These are phyloP conservation scores for Poeciliopsis presidionis DNA, from an alignment of 2,797 vertebrate species.

Conservation along the genomic window DNA sequence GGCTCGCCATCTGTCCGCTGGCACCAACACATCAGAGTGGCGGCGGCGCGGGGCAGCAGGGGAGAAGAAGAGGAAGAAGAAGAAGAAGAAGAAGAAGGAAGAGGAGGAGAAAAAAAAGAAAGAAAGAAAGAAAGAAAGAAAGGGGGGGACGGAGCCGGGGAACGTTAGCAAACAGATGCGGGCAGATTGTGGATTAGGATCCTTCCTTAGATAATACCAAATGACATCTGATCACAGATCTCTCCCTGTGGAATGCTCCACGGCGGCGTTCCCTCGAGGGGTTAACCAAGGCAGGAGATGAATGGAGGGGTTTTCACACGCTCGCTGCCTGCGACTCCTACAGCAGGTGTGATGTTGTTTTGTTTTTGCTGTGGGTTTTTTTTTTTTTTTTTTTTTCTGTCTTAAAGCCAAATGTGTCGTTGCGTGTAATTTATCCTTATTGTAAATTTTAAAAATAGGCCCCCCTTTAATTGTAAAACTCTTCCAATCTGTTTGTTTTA, in stretches of 20 bases:
- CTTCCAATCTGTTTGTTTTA: background rate
- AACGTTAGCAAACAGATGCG: constrained; percentile 79
- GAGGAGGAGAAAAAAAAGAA: too few relatives aligned
- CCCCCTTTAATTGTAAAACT: constrained; percentile 10
- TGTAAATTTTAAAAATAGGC: constrained; percentile 39
- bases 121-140: too few relatives aligned
- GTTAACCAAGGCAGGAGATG: constrained; percentile 79
- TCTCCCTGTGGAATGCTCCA: constrained; percentile 73
- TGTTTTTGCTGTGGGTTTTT: constrained; percentile 21
- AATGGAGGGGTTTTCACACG: constrained; percentile 79
- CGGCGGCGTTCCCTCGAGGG: constrained; percentile 75
- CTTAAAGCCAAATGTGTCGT: constrained; percentile 37
- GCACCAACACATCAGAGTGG: constrained; percentile 75
- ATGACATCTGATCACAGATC: constrained; percentile 82
- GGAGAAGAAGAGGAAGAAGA: constrained; percentile 17
- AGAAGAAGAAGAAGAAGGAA: constrained; percentile 18
- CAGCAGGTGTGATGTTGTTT: constrained; percentile 78
- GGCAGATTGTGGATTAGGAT: constrained; percentile 82
- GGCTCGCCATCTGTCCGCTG: constrained; percentile 80
- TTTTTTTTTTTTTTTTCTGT: constrained; percentile 2
- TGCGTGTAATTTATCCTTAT: constrained; percentile 35
- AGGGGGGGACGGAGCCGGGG: constrained; percentile 55
- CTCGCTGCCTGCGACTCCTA: constrained; percentile 71
- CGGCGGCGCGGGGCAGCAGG: constrained; percentile 58
- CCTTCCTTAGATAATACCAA: constrained; percentile 81